Evolutionary conservation across 2,888 invertebrate species (phyloP).

Genomic region (Andrena bicolor): DNA sequence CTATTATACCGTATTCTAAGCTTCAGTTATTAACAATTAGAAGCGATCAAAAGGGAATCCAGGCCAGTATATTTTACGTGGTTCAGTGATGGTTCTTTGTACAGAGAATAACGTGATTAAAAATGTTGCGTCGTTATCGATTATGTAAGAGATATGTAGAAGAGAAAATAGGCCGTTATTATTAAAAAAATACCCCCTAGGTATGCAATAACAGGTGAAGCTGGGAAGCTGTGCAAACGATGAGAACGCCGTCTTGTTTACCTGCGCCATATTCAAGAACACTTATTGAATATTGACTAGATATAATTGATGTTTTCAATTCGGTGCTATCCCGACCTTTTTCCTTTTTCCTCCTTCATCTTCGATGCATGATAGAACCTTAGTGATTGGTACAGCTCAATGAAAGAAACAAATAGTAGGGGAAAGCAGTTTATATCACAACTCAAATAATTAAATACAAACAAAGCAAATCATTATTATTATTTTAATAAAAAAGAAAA

Average conservation of each 20-base stretch:
- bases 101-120: not conserved
- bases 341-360: too few species aligned
- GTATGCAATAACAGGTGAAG: conserved; percentile 1
- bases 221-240: conserved; percentile 10
- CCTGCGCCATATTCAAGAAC: not conserved
- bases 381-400: too few species aligned
- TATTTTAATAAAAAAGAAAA: too few species aligned
- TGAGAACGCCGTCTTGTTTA: conserved; percentile 12
- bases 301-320: conserved; percentile 8
- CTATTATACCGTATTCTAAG: not conserved
- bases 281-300: conserved; percentile 25
- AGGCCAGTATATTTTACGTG: too few species aligned
- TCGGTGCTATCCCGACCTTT: not conserved
- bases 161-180: not conserved
- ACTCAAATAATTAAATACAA: too few species aligned
- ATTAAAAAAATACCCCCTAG: not conserved
- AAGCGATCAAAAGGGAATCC: not conserved
- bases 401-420: too few species aligned
- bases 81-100: not conserved
- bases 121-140: not conserved
- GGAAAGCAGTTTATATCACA: too few species aligned
- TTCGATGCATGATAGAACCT: too few species aligned
- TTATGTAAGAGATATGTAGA: too few species aligned
- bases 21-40: not conserved
- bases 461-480: too few species aligned